phyloP scores from a whole-genome alignment of 1,140 invertebrate genomes.

The Belonocnema kinseyi region DNA sequence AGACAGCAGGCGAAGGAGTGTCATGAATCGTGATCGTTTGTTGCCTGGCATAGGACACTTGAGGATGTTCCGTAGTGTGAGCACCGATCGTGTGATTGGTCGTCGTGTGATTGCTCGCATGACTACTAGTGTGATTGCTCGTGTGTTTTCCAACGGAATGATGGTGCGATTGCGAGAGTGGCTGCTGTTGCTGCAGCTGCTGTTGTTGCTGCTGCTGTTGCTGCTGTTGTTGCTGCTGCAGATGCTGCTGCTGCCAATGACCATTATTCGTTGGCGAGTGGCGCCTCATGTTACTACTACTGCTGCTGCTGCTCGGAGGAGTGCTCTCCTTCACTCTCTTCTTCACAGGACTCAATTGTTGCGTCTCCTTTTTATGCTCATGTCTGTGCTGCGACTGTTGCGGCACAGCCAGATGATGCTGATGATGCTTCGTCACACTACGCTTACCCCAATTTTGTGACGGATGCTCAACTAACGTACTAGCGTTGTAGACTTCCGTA shows the following conservation, averaged over 20 bases:
- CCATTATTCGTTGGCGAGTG: conserved; percentile 67
- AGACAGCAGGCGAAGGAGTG: conserved; percentile 95
- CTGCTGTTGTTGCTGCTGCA: too few species aligned
- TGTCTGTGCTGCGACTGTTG: conserved; percentile 72
- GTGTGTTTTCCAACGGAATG: conserved; percentile 68
- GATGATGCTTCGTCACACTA: conserved; percentile 77
- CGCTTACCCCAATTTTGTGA: conserved; percentile 74
- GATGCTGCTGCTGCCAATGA: conserved; percentile 70
- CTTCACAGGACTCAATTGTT: conserved; percentile 96
- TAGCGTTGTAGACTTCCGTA: conserved; percentile 77
- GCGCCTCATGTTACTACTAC: conserved; percentile 67
- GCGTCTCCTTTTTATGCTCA: conserved; percentile 89
- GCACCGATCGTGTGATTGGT: conserved; percentile 62
- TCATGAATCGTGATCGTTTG: conserved; percentile 92
- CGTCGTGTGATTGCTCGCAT: conserved; percentile 45
- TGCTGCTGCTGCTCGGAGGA: too few species aligned
- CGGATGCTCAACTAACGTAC: conserved; percentile 78
- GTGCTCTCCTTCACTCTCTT: conserved; percentile 98
- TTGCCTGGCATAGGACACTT: conserved; percentile 73
- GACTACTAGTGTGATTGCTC: conserved; percentile 51
- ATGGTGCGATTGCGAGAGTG: conserved; percentile 62
- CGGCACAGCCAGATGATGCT: conserved; percentile 75
- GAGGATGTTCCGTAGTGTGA: conserved; percentile 69
- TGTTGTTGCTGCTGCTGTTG: too few species aligned
- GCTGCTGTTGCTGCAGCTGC: conserved; percentile 62